Conservation (phyloP, 1,140 invertebrate species). For the Physella acuta region DNA sequence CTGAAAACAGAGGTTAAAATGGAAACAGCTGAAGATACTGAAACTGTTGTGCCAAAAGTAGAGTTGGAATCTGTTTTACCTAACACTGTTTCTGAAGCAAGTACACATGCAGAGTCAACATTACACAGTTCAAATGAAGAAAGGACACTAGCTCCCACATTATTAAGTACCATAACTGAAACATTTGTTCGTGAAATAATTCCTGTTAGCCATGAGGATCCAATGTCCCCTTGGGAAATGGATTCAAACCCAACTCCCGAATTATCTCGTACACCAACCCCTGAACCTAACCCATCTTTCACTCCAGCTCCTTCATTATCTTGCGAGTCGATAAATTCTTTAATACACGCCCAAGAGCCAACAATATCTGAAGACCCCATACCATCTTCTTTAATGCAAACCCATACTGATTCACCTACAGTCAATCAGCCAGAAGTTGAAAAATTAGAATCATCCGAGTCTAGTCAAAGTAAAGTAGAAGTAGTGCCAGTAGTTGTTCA, state of each 20-base stretch:
- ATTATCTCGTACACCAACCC: constrained; percentile 23
- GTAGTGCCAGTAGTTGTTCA: too few relatives aligned
- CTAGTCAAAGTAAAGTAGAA: too few relatives aligned
- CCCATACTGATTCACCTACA: too few relatives aligned
- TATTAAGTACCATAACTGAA: constrained; percentile 15
- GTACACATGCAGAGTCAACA: too few relatives aligned
- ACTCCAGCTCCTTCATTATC: constrained; percentile 16
- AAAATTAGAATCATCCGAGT: too few relatives aligned
- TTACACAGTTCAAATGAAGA: too few relatives aligned
- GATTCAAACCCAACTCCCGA: constrained; percentile 27
- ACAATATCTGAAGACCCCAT: constrained; percentile 5
- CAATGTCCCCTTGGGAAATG: constrained; percentile 23
- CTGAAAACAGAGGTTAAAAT: not conserved
- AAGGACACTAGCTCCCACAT: not conserved
- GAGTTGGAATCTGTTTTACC: too few relatives aligned
- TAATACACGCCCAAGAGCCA: not conserved
- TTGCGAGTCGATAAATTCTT: constrained; percentile 3
- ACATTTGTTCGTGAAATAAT: constrained; percentile 9
- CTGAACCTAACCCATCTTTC: constrained; percentile 17
- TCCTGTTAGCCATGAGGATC: constrained; percentile 20
- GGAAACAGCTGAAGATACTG: not conserved
- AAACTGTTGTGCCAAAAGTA: too few relatives aligned
- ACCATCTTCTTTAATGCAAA: constrained; percentile 1
- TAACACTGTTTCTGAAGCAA: too few relatives aligned
- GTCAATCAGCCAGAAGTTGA: too few relatives aligned